Percentiles rank a stretch among this genome's conserved stretches.
phyloP scores from a whole-genome alignment of 2,888 invertebrate genomes.

The Scrobipalpa atriplicella region DNA sequence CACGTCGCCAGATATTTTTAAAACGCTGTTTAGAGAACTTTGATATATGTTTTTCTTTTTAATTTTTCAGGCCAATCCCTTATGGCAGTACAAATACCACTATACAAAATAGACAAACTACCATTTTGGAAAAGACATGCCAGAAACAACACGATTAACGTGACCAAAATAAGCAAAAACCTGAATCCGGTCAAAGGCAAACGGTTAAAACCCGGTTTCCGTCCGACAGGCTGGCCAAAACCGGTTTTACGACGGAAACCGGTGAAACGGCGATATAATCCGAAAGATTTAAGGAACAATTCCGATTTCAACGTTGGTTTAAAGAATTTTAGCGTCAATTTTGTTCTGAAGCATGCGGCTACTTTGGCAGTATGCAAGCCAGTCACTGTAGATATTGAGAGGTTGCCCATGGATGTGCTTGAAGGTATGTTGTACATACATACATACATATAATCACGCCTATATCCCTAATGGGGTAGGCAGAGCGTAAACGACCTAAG shows the following conservation, averaged over 20 bases:
- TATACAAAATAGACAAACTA: not conserved
- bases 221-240: not conserved
- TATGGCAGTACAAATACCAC: not conserved
- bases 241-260: not conserved
- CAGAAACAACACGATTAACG: not conserved
- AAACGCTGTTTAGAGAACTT: too few relatives aligned
- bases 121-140: not conserved
- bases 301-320: not conserved
- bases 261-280: not conserved
- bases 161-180: not conserved
- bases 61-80: not conserved
- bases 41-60: too few relatives aligned
- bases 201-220: not conserved
- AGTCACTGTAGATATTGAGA: not conserved
- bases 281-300: not conserved
- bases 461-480: too few relatives aligned
- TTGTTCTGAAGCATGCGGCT: not conserved
- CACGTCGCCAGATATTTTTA: too few relatives aligned
- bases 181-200: not conserved
- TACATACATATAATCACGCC: too few relatives aligned
- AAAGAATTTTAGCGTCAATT: not conserved
- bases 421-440: not conserved
- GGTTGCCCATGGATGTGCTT: not conserved
- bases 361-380: not conserved
- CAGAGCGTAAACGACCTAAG: too few relatives aligned